Percentiles rank a stretch among this genome's conserved stretches.
Evolutionary conservation across 2,888 invertebrate species (phyloP).

Genomic region (Cantharis flavilabris): DNA sequence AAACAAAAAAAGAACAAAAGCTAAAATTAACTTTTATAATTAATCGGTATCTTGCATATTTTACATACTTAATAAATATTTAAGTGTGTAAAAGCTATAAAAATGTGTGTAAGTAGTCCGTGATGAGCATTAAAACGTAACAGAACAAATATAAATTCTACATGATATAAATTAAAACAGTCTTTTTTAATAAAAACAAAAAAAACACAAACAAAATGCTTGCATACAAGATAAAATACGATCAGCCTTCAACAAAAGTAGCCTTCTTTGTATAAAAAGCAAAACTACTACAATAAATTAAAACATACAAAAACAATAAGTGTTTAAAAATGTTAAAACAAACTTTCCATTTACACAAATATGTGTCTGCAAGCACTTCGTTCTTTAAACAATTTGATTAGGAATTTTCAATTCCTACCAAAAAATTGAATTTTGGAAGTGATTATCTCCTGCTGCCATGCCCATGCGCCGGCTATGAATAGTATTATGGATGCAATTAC

Average conservation of each 20-base stretch:
- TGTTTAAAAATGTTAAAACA: not conserved
- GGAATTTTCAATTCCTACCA: slow-evolving; percentile 25
- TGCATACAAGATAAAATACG: slow-evolving; percentile 3
- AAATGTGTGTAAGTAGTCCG: not conserved
- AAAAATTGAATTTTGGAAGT: slow-evolving; percentile 47
- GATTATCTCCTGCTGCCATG: slow-evolving; percentile 51
- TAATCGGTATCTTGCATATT: not conserved
- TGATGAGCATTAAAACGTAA: not conserved
- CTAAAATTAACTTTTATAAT: not conserved
- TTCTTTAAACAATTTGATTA: slow-evolving; percentile 6
- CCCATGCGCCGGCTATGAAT: slow-evolving; percentile 42
- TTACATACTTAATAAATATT: not conserved
- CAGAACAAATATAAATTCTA: slow-evolving; percentile 3
- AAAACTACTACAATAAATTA: not conserved
- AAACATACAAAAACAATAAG: not conserved
- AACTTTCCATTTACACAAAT: not conserved
- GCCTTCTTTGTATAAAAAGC: not conserved
- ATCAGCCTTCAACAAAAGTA: not conserved
- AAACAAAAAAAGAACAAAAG: not conserved
- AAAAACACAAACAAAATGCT: slow-evolving; percentile 9
- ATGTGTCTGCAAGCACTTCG: slow-evolving; percentile 8
- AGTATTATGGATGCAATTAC: not conserved
- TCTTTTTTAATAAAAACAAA: slow-evolving; percentile 9
- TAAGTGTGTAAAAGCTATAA: slow-evolving; percentile 3
- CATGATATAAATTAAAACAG: slow-evolving; percentile 17